Percentiles rank a stretch among this genome's conserved stretches.
Evolutionary conservation across 2,113 vertebrate species (phyloP).

Genomic region (Limnothrissa miodon): DNA sequence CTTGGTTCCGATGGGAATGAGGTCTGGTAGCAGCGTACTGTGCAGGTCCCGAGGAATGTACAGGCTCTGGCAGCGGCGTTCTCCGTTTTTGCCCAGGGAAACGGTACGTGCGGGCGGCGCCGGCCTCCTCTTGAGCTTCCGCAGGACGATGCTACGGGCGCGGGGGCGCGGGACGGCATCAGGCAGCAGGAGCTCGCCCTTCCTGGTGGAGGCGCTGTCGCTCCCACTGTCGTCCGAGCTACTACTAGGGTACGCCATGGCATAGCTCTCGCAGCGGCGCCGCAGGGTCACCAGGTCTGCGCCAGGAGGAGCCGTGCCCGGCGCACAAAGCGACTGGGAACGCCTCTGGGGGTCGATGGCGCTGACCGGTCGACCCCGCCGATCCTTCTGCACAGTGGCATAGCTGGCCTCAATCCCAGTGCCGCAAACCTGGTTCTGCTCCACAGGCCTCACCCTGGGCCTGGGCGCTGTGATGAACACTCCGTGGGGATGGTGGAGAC

Average conservation of each 20-base stretch:
- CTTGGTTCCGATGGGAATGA: constrained; percentile 53
- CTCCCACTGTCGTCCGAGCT: constrained; percentile 79
- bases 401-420: background rate
- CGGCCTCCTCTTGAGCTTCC: constrained; percentile 85
- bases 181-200: constrained; percentile 53
- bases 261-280: constrained; percentile 64
- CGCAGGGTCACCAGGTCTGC: constrained; percentile 52
- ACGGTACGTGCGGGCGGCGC: constrained; percentile 77
- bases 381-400: constrained; percentile 31
- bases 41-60: constrained; percentile 66
- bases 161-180: constrained; percentile 67
- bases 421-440: constrained; percentile 14
- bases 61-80: constrained; percentile 76
- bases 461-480: constrained; percentile 21
- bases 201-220: constrained; percentile 72
- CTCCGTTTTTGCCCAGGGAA: constrained; percentile 72
- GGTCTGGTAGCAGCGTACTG: constrained; percentile 49
- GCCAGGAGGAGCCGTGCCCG: constrained; percentile 53
- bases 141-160: constrained; percentile 79
- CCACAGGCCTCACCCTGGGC: constrained; percentile 35
- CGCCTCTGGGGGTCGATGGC: constrained; percentile 42
- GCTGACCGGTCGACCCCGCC: constrained; percentile 37
- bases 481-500: background rate
- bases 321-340: constrained; percentile 68
- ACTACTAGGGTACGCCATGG: constrained; percentile 74